A percentile compares a stretch with the other conserved stretches of the same genome.
phyloP scores from a whole-genome alignment of 1,140 invertebrate species.

The Aporrectodea caliginosa region DNA sequence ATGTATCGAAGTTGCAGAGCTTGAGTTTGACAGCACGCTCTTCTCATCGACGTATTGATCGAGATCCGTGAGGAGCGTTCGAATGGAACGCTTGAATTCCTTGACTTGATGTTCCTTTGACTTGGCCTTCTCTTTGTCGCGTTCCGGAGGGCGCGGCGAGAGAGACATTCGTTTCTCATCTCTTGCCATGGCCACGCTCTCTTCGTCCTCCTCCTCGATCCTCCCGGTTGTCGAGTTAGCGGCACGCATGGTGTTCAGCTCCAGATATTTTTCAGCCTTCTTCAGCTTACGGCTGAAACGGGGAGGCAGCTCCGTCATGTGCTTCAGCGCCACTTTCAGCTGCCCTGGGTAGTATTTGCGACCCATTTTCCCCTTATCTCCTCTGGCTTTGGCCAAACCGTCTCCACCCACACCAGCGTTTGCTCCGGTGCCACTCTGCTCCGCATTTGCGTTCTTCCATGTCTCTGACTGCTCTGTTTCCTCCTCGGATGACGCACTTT shows the following conservation, averaged over 20 bases:
- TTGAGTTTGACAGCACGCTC: neutral
- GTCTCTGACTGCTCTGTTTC: neutral
- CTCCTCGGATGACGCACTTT: conserved; percentile 22
- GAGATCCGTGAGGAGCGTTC: conserved; percentile 21
- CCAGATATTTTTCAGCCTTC: conserved; percentile 26
- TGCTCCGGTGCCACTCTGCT: neutral
- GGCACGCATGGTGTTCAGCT: neutral
- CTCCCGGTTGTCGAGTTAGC: neutral
- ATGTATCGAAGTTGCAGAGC: conserved; percentile 5
- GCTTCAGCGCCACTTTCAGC: conserved; percentile 34
- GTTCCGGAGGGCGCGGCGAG: neutral
- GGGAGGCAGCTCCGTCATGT: conserved; percentile 33
- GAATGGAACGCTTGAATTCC: conserved; percentile 26
- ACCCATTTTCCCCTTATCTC: conserved; percentile 6
- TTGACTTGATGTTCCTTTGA: conserved; percentile 19
- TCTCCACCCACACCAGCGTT: neutral
- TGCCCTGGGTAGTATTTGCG: conserved; percentile 30
- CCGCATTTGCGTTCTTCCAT: neutral
- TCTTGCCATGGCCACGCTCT: neutral
- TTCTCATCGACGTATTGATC: conserved; percentile 28
- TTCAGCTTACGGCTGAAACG: conserved; percentile 29
- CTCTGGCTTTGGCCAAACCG: neutral
- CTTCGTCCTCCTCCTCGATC: conserved; percentile 23
- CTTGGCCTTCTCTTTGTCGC: conserved; percentile 13
- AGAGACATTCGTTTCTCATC: conserved; percentile 5